phyloP scores from a whole-genome alignment of 2,113 vertebrate species.

The Heterotis niloticus region DNA sequence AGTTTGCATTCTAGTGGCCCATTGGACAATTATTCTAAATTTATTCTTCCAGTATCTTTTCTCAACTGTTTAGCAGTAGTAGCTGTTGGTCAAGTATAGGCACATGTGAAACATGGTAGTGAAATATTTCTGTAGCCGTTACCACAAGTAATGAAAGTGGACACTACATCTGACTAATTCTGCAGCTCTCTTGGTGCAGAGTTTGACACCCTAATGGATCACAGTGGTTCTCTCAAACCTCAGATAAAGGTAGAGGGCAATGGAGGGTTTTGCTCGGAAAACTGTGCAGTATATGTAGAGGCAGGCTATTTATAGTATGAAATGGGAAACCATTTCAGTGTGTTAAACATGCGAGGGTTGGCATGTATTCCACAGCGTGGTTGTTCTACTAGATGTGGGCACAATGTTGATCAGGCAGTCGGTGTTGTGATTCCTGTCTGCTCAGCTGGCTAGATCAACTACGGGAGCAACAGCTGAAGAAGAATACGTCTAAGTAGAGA shows the following conservation, averaged over 20 bases:
- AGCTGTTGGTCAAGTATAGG: too few species aligned
- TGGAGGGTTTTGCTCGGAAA: background rate
- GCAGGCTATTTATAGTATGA: background rate
- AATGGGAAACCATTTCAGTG: background rate
- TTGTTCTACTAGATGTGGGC: background rate
- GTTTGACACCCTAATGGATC: conserved; percentile 47
- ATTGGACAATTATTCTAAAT: background rate
- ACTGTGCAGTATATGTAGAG: background rate
- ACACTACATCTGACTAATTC: conserved; percentile 20
- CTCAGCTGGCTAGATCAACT: background rate
- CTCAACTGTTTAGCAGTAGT: background rate
- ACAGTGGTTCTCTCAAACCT: conserved; percentile 49
- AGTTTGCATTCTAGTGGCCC: background rate
- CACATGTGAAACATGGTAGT: too few species aligned
- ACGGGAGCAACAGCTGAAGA: background rate
- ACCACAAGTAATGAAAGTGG: conserved; percentile 27
- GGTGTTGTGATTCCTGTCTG: background rate
- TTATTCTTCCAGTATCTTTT: background rate
- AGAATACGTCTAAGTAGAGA: background rate
- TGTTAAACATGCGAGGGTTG: background rate
- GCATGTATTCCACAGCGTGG: background rate
- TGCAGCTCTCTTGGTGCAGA: conserved; percentile 44
- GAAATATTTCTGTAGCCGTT: background rate
- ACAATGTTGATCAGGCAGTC: background rate
- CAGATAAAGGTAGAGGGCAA: background rate